Percentiles rank a stretch among this genome's conserved stretches.
phyloP scores from a whole-genome alignment of 2,888 invertebrate species.

The Diadegma fenestrale region DNA sequence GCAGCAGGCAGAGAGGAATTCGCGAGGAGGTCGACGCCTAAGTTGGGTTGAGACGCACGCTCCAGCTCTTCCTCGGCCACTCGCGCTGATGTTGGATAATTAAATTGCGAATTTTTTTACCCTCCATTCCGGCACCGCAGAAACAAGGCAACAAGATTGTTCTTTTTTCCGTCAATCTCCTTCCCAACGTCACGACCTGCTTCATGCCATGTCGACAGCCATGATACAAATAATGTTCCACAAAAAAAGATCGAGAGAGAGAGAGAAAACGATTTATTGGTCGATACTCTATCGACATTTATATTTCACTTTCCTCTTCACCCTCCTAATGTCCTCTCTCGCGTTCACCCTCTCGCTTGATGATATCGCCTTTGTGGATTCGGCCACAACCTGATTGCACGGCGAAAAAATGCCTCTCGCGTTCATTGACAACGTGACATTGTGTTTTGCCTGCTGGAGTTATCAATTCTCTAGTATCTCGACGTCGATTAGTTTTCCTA shows the following conservation, averaged over 20 bases:
- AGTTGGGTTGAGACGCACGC: constrained; percentile 33
- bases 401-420: background rate
- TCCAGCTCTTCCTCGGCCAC: constrained; percentile 35
- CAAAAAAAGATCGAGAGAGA: background rate
- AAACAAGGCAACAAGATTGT: constrained; percentile 32
- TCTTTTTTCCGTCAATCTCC: constrained; percentile 31
- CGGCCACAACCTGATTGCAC: background rate
- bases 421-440: background rate
- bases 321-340: background rate
- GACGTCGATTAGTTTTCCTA: background rate
- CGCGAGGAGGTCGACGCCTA: constrained; percentile 6
- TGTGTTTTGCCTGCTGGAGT: background rate
- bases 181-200: background rate
- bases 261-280: constrained; percentile 16
- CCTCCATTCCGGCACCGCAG: constrained; percentile 38
- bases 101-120: constrained; percentile 61
- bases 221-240: constrained; percentile 33
- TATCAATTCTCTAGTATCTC: background rate
- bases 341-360: background rate
- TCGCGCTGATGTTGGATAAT: constrained; percentile 58
- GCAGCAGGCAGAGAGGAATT: constrained; percentile 61
- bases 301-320: constrained; percentile 3
- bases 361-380: constrained; percentile 15
- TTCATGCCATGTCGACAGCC: constrained; percentile 7
- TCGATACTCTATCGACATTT: constrained; percentile 26